A percentile compares a stretch with the other conserved stretches of the same genome.
Evolutionary conservation across 2,113 vertebrate species (phyloP).

Genomic region (Microtus montanus): DNA sequence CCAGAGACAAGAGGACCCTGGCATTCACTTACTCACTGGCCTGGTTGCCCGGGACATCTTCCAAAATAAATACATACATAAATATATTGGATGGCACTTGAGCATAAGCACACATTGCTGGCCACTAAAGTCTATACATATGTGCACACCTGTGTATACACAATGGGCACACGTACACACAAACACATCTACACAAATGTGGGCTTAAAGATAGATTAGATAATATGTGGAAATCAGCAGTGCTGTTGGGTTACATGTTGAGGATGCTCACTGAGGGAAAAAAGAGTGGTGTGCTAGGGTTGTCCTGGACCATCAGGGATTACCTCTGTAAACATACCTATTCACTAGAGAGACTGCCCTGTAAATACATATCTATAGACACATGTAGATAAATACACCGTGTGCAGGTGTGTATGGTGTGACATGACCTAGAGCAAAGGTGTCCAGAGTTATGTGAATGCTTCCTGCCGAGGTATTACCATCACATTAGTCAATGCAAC

Average conservation of each 20-base stretch:
- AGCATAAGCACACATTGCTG: neutral
- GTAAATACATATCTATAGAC: no score
- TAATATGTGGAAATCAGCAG: accelerated
- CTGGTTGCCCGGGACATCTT: neutral
- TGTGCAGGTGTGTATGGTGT: neutral
- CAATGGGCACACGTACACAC: neutral
- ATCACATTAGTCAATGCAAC: neutral
- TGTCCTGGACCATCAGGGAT: neutral
- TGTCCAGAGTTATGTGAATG: neutral
- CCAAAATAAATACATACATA: neutral
- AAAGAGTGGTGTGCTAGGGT: neutral
- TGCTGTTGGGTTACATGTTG: neutral
- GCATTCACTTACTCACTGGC: neutral
- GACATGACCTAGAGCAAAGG: neutral
- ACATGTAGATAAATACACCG: neutral
- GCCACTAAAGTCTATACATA: neutral
- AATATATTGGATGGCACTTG: neutral
- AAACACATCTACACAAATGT: neutral
- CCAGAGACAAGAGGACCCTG: neutral
- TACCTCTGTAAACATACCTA: neutral
- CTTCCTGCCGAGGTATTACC: neutral
- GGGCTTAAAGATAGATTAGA: neutral
- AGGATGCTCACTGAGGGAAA: neutral
- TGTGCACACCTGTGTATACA: neutral
- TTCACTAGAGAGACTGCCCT: neutral